A percentile compares a stretch with the other conserved stretches of the same genome.
phyloP scores from a whole-genome alignment of 2,113 vertebrate genomes.

The Alouatta palliata region DNA sequence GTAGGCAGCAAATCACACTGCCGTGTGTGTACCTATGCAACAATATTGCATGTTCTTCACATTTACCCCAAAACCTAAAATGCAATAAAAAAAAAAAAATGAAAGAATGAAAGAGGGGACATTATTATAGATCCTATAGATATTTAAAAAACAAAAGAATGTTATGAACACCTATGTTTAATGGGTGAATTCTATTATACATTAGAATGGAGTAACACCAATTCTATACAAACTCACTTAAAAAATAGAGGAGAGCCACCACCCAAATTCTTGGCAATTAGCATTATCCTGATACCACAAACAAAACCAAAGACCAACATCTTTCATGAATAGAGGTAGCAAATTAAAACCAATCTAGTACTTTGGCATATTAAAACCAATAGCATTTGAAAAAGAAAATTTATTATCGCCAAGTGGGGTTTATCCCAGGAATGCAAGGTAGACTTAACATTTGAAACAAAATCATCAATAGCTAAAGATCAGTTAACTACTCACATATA shows the following conservation, averaged over 20 bases:
- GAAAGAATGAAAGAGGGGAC: not conserved
- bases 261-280: not conserved
- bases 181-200: not conserved
- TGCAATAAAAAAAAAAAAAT: too few species aligned
- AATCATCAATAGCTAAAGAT: constrained; percentile 13
- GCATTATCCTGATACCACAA: not conserved
- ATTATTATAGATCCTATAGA: not conserved
- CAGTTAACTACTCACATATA: not conserved
- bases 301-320: not conserved
- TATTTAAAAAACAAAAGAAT: not conserved
- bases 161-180: not conserved
- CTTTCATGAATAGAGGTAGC: not conserved
- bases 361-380: not conserved
- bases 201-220: not conserved
- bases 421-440: not conserved
- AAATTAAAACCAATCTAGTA: not conserved
- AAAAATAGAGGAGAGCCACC: not conserved
- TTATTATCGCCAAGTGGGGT: not conserved
- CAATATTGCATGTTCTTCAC: too few species aligned
- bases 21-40: too few species aligned
- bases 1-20: too few species aligned
- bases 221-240: not conserved
- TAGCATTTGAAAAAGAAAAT: not conserved
- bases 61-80: too few species aligned
- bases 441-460: constrained; percentile 41